Evolutionary conservation across 1,140 invertebrate genomes (phyloP).

Genomic region (Drosophila orena): DNA sequence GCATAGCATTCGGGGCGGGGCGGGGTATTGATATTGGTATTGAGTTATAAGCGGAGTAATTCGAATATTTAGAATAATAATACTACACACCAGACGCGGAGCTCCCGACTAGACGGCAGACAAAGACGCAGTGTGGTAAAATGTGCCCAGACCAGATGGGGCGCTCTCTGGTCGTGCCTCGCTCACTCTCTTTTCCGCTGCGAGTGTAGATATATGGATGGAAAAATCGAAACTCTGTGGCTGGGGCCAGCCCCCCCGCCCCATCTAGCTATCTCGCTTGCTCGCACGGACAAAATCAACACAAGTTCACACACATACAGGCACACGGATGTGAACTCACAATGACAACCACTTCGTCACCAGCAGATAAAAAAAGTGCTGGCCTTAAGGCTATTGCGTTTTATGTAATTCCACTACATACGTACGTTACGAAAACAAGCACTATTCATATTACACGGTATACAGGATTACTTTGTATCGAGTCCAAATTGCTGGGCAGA

Average conservation of each 20-base stretch:
- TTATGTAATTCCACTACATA: constrained; percentile 74
- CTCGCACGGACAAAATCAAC: constrained; percentile 65
- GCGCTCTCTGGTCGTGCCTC: constrained; percentile 2
- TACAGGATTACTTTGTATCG: constrained; percentile 25
- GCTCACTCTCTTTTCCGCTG: constrained; percentile 34
- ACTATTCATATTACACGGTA: constrained; percentile 60
- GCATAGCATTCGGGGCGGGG: constrained; percentile 10
- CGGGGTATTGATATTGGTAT: constrained; percentile 2
- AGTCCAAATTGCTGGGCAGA: constrained; percentile 46
- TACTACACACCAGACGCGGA: constrained; percentile 61
- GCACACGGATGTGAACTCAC: constrained; percentile 58
- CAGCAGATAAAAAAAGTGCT: constrained; percentile 71
- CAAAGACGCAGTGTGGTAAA: constrained; percentile 73
- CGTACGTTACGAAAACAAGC: constrained; percentile 51
- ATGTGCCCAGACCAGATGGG: constrained; percentile 55
- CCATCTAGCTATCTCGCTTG: constrained; percentile 29
- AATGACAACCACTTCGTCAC: constrained; percentile 82
- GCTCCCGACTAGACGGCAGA: constrained; percentile 62
- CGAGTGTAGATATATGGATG: constrained; percentile 71
- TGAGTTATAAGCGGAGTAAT: constrained; percentile 8
- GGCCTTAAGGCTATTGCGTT: constrained; percentile 65
- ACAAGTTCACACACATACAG: constrained; percentile 66
- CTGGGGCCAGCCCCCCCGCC: constrained; percentile 39
- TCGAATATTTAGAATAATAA: constrained; percentile 50
- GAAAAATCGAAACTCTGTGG: constrained; percentile 78